Evolutionary conservation across 2,113 vertebrate species (phyloP).

Genomic region (Lampris incognitus): DNA sequence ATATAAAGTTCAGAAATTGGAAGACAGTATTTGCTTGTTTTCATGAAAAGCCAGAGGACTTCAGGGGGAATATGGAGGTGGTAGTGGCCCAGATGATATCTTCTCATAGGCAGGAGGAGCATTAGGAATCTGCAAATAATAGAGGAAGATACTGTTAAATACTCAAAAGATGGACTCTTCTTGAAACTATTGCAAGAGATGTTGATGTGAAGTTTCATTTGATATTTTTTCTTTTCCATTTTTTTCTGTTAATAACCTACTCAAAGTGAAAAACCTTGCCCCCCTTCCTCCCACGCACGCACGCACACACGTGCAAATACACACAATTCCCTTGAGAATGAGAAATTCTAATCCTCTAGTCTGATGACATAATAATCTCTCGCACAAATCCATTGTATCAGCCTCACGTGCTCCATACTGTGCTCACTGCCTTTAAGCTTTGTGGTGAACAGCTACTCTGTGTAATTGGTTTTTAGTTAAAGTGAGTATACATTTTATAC

Average conservation of each 20-base stretch:
- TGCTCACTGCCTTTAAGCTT: constrained; percentile 23
- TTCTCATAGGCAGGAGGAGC: constrained; percentile 95
- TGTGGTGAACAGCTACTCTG: constrained; percentile 29
- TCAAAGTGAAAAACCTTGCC: background rate
- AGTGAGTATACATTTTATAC: background rate
- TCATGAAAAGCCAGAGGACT: constrained; percentile 18
- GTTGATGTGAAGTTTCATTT: background rate
- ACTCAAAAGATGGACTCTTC: background rate
- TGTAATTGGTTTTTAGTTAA: background rate
- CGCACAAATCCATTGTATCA: constrained; percentile 42
- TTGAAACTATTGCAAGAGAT: background rate
- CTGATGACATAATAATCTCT: constrained; percentile 70
- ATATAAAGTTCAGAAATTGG: constrained; percentile 27
- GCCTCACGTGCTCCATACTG: constrained; percentile 53
- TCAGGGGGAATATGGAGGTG: constrained; percentile 93
- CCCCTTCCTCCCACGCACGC: background rate
- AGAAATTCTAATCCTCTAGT: constrained; percentile 42
- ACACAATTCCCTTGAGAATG: constrained; percentile 20
- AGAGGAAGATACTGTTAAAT: background rate
- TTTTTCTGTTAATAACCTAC: no score
- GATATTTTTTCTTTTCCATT: background rate
- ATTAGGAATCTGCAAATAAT: constrained; percentile 85
- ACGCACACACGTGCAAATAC: background rate
- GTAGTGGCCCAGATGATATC: constrained; percentile 81
- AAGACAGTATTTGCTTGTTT: constrained; percentile 18